phyloP scores from a whole-genome alignment of 2,113 vertebrate species.

The Brachionichthys hirsutus region DNA sequence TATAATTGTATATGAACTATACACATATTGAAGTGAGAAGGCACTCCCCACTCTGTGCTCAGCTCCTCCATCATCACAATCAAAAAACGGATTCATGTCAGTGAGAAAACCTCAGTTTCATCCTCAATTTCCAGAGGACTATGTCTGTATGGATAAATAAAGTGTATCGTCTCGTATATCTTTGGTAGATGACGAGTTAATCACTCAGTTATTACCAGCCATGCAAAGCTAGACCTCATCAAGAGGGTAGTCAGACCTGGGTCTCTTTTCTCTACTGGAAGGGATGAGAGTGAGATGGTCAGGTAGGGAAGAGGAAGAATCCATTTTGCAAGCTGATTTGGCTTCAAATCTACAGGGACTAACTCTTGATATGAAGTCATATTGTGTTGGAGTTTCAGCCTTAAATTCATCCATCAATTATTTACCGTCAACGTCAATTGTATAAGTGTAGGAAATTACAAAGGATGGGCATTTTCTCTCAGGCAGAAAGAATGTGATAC shows the following conservation, averaged over 20 bases:
- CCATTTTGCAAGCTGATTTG: constrained; percentile 95
- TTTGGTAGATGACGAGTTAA: constrained; percentile 80
- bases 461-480: constrained; percentile 98
- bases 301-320: constrained; percentile 79
- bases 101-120: constrained; percentile 85
- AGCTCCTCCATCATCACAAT: constrained; percentile 56
- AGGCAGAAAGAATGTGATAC: constrained; percentile 99
- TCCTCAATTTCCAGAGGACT: too few species aligned
- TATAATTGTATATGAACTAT: constrained; percentile 73
- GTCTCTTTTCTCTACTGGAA: constrained; percentile 67
- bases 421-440: constrained; percentile 93
- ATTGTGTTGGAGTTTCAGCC: constrained; percentile 98
- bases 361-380: constrained; percentile 99
- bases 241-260: constrained; percentile 71
- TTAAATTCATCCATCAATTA: constrained; percentile 99
- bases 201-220: constrained; percentile 81
- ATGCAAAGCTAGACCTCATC: constrained; percentile 88
- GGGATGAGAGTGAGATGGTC: constrained; percentile 20
- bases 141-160: too few species aligned
- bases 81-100: constrained; percentile 69
- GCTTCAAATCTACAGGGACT: constrained; percentile 94
- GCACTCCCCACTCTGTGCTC: constrained; percentile 2
- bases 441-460: constrained; percentile 99
- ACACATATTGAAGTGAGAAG: constrained; percentile 79
- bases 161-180: too few species aligned